phyloP scores from a whole-genome alignment of 2,888 invertebrate species.

The Machimus atricapillus region DNA sequence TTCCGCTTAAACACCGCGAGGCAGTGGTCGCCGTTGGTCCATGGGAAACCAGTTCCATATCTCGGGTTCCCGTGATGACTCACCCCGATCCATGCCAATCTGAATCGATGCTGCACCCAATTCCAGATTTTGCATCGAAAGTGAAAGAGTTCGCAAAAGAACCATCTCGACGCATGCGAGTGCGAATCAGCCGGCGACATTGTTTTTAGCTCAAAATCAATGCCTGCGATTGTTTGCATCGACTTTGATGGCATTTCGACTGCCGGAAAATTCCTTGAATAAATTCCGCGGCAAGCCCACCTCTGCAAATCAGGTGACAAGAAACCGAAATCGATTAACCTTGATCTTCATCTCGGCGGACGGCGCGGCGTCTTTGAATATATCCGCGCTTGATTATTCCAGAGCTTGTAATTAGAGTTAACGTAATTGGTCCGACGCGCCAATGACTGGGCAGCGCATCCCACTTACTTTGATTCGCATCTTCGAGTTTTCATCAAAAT shows the following conservation, averaged over 20 bases:
- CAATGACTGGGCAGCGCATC: not conserved
- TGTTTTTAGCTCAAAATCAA: not conserved
- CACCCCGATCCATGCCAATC: not conserved
- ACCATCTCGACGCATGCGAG: not conserved
- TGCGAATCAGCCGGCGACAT: not conserved
- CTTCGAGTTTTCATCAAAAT: not conserved
- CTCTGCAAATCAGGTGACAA: not conserved
- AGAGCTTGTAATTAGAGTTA: not conserved
- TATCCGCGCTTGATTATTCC: not conserved
- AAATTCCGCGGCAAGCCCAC: not conserved
- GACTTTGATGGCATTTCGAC: not conserved
- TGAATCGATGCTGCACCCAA: not conserved
- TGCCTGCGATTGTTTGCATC: not conserved
- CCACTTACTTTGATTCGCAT: not conserved
- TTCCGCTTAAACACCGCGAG: not conserved
- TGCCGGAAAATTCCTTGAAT: not conserved
- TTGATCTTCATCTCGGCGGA: not conserved
- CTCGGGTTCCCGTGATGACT: not conserved
- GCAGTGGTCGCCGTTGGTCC: not conserved
- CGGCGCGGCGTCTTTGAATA: not conserved
- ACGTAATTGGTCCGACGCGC: not conserved
- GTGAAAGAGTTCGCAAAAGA: not conserved
- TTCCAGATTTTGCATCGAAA: not conserved
- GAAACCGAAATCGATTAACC: not conserved
- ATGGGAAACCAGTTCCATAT: constrained; percentile 28